These are phyloP conservation scores for Acropternis orthonyx DNA, from an alignment of 2,797 vertebrate genomes.

Conservation along the genomic window DNA sequence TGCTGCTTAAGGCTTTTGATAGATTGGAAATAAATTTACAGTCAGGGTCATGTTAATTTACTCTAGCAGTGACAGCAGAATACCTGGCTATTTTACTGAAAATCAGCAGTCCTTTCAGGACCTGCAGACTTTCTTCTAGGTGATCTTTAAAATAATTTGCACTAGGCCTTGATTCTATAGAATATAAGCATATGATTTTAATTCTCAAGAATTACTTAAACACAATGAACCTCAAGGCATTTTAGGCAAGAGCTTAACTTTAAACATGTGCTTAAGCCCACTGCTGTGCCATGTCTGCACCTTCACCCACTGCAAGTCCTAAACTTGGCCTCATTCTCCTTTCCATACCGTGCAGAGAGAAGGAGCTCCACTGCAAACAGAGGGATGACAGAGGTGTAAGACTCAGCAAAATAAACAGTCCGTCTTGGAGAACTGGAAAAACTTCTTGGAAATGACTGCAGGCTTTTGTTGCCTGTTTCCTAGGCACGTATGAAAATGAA, in stretches of 20 bases:
- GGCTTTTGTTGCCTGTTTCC: background rate
- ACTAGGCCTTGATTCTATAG: background rate
- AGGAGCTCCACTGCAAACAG: background rate
- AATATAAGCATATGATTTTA: background rate
- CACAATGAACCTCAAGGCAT: background rate
- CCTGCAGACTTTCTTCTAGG: background rate
- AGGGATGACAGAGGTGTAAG: background rate
- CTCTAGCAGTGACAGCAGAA: background rate
- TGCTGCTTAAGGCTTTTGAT: conserved; percentile 30
- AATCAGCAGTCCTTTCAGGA: background rate
- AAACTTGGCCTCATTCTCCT: background rate
- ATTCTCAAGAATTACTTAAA: background rate
- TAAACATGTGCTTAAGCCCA: background rate
- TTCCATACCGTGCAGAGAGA: background rate
- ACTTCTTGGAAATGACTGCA: background rate
- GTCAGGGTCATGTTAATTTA: background rate
- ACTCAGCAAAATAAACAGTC: background rate
- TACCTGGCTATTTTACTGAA: background rate
- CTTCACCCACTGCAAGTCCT: background rate
- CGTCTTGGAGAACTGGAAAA: background rate
- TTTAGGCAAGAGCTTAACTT: background rate
- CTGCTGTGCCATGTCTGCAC: background rate
- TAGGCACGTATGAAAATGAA: background rate
- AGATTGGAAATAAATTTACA: background rate
- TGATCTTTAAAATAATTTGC: background rate